Evolutionary conservation across 2,888 invertebrate species (phyloP).

Genomic region (Ichneumoninae sp.): DNA sequence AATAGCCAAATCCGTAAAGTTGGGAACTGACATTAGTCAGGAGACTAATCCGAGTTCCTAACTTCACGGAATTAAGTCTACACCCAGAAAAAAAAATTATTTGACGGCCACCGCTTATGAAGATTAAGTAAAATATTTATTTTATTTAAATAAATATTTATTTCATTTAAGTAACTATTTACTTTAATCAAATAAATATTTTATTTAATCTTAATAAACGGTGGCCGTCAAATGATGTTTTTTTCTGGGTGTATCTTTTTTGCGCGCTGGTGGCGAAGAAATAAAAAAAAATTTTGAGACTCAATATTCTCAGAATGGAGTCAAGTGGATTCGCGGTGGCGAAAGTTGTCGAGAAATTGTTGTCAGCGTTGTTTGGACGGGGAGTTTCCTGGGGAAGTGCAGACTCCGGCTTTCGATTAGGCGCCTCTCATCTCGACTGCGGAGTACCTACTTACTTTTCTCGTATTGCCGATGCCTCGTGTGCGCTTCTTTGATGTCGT

Average conservation of each 20-base stretch:
- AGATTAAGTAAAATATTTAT: too few species aligned
- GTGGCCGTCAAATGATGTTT: too few species aligned
- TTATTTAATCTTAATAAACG: too few species aligned
- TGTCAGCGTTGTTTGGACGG: conserved; percentile 1
- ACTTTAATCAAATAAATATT: too few species aligned
- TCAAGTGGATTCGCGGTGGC: conserved; percentile 1
- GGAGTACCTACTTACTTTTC: conserved; percentile 28
- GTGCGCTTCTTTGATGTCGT: conserved; percentile 48
- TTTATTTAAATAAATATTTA: too few species aligned
- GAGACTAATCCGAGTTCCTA: neutral
- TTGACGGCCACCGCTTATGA: too few species aligned
- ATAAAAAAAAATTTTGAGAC: neutral
- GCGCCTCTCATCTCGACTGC: conserved; percentile 12
- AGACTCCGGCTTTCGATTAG: conserved; percentile 29
- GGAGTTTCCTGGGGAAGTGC: neutral
- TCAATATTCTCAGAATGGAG: conserved; percentile 3
- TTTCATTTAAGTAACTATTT: too few species aligned
- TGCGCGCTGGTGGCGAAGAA: neutral
- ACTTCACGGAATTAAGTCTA: neutral
- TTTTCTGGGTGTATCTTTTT: neutral
- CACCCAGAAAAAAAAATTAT: too few species aligned
- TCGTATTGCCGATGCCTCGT: conserved; percentile 16
- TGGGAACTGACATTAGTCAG: too few species aligned
- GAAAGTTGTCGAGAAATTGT: conserved; percentile 13
- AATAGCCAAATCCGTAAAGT: too few species aligned